Percentiles rank a stretch among this genome's conserved stretches.
Conservation (phyloP, 2,888 invertebrate genomes). For the Ptychoptera albimana region DNA sequence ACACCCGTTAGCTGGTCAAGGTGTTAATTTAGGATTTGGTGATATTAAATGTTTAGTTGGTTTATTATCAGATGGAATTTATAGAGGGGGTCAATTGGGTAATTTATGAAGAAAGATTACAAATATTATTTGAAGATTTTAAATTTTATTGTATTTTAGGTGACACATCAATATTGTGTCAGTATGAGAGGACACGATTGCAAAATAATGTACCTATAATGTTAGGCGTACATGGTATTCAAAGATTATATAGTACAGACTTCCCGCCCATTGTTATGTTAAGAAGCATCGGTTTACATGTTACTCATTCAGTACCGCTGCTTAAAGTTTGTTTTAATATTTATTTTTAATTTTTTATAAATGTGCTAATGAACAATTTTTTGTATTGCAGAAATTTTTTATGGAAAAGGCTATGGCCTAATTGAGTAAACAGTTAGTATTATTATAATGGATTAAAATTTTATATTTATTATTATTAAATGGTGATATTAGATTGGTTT, state of each 20-base stretch:
- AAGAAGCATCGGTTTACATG: slow-evolving; percentile 66
- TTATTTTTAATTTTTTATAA: background rate
- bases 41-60: slow-evolving; percentile 67
- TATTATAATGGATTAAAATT: too few species aligned
- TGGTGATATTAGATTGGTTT: too few species aligned
- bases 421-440: too few species aligned
- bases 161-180: slow-evolving; percentile 48
- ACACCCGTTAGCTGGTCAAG: slow-evolving; percentile 95
- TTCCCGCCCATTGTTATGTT: slow-evolving; percentile 60
- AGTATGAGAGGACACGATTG: slow-evolving; percentile 75
- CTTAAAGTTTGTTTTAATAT: slow-evolving; percentile 42
- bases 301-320: slow-evolving; percentile 57
- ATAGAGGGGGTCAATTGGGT: slow-evolving; percentile 61
- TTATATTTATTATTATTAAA: too few species aligned
- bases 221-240: slow-evolving; percentile 72
- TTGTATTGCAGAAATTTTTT: slow-evolving; percentile 9
- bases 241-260: slow-evolving; percentile 63
- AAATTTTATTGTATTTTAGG: slow-evolving; percentile 31
- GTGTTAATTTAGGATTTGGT: slow-evolving; percentile 93
- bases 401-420: slow-evolving; percentile 10
- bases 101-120: slow-evolving; percentile 14
- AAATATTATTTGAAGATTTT: slow-evolving; percentile 4
- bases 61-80: slow-evolving; percentile 49
- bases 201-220: slow-evolving; percentile 79
- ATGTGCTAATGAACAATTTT: background rate